Base-by-base conservation (phyloP, 35 echinoderm and acorn worm genomes). In the Ophiothrix spiculata region DNA sequence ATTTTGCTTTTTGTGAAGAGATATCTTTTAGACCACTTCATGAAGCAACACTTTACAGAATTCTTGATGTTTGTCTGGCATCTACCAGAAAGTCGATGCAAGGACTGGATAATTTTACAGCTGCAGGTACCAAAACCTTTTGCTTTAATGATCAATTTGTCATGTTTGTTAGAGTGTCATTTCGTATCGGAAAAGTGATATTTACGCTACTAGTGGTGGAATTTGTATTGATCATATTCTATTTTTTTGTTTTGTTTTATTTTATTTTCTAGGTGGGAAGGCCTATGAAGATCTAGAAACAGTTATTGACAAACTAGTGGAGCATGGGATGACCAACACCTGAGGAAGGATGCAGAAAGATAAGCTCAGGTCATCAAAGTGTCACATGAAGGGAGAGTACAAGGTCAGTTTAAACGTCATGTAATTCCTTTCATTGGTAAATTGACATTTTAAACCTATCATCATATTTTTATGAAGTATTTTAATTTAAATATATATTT, bases 71-170 rank as follows among this genome's bases (percentile, higher is more conserved):
- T 6, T 81, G 35, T 37, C 28, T 2, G 4, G 79, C 79, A 41
- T 45, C 39, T 3, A 49, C 42, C 33, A 56, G 49, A 49, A 84
- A 84, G 29, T 34, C 45, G 0, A 0, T 69, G 25, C 81, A 69
- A 1, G 0, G 81, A 84, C 33, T 84, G 81, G 81, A 84, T 31
- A 54, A 64, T 49, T 84, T 64, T 37, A 46, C 56, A 14, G 81
- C 45, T 23, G 31, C n/a, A 83, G 42, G 81, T 83, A 83, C 31
- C 29, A n/a, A n/a, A n/a, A n/a, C n/a, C 41, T 37, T 19, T 25
- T 64, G 31, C 21, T 64, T 19, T 64, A 19, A 6, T 64, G 0
- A 64, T 25, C 21, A 64, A 64, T 31, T 31, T 64, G 60, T 64
- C 21, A 25, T 25, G 31, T n/a, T n/a, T n/a, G n/a, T n/a, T n/a